A percentile compares a stretch with the other conserved stretches of the same genome.
phyloP scores from a whole-genome alignment of 1,140 invertebrate genomes.

The Caenorhabditis tropicalis region DNA sequence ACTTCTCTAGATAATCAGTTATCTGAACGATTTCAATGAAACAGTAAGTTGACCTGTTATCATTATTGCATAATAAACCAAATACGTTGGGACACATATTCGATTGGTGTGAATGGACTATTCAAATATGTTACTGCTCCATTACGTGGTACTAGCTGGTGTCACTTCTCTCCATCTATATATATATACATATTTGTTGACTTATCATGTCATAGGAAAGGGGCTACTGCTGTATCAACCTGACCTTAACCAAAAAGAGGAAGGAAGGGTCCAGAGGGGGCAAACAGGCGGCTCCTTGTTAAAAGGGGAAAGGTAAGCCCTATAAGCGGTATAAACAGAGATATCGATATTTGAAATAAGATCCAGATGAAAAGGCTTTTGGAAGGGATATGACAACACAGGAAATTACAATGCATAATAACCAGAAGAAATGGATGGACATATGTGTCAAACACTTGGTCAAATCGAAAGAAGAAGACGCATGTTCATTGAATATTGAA shows the following conservation, averaged over 20 bases:
- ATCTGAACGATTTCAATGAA: not conserved
- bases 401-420: conserved; percentile 45
- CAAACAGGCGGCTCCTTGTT: not conserved
- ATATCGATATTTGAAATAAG: conserved; percentile 11
- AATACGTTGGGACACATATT: not conserved
- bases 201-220: conserved; percentile 17
- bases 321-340: not conserved
- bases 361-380: not conserved
- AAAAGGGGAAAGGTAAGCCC: not conserved
- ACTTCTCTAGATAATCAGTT: no score
- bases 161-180: no score
- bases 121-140: conserved; percentile 24
- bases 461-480: not conserved
- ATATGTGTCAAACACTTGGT: conserved; percentile 42
- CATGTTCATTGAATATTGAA: conserved; percentile 44
- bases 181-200: conserved; percentile 36
- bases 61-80: not conserved
- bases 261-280: not conserved
- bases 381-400: no score
- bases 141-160: conserved; percentile 40
- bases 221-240: conserved; percentile 23
- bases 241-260: conserved; percentile 5
- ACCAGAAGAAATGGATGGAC: not conserved
- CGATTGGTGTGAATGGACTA: not conserved
- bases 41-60: not conserved